Conservation (phyloP, 2,888 invertebrate species). For the Diarsia brunnea region DNA sequence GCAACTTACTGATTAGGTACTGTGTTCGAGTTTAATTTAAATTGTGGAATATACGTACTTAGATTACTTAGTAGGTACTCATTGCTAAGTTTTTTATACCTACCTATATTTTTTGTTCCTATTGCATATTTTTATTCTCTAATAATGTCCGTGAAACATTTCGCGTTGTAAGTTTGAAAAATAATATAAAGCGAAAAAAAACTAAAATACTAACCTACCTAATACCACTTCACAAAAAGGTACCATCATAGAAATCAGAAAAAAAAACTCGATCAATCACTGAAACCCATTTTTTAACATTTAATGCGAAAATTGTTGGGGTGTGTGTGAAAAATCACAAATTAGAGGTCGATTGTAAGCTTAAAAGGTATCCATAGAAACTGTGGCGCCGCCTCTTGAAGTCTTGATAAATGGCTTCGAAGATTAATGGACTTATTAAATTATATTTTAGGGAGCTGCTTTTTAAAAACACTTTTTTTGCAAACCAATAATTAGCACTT, state of each 20-base stretch:
- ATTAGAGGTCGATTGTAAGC: slow-evolving; percentile 79
- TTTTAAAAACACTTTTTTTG: slow-evolving; percentile 25
- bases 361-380: slow-evolving; percentile 67
- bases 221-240: not conserved
- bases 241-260: not conserved
- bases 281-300: slow-evolving; percentile 54
- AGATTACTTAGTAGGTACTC: no score
- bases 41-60: not conserved
- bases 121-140: not conserved
- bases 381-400: slow-evolving; percentile 73
- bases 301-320: slow-evolving; percentile 64
- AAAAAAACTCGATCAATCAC: slow-evolving; percentile 56
- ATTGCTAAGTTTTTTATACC: not conserved
- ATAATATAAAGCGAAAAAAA: not conserved
- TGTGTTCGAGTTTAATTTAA: not conserved
- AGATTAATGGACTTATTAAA: slow-evolving; percentile 59
- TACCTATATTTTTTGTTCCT: not conserved
- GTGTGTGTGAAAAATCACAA: slow-evolving; percentile 89
- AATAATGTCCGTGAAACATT: not conserved
- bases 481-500: not conserved
- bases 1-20: no score
- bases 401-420: slow-evolving; percentile 60
- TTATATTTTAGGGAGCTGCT: slow-evolving; percentile 41
- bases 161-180: not conserved
- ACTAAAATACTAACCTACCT: not conserved